These are phyloP conservation scores for Enteromius fasciolatus DNA, from an alignment of 2,797 vertebrate species.

Conservation along the genomic window DNA sequence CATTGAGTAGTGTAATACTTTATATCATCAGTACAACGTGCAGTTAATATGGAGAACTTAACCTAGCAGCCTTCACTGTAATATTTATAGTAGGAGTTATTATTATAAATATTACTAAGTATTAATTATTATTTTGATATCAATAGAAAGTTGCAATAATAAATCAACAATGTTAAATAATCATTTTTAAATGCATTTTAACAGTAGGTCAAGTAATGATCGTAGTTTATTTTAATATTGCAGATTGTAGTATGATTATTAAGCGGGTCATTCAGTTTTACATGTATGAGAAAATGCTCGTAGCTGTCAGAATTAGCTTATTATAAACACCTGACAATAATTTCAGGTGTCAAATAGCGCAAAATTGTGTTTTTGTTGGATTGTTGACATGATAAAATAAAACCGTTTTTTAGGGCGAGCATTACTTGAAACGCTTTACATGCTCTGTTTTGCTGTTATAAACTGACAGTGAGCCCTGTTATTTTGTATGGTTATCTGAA, in stretches of 20 bases:
- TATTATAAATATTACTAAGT: not conserved
- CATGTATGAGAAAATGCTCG: not conserved
- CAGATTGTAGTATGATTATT: not conserved
- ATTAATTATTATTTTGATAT: not conserved
- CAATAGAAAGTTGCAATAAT: not conserved
- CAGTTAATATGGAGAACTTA: not conserved
- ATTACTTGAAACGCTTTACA: not conserved
- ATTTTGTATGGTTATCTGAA: conserved; percentile 7
- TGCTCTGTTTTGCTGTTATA: not conserved
- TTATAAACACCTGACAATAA: not conserved
- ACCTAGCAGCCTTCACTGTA: too few species aligned
- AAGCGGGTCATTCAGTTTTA: not conserved
- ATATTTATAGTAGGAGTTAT: not conserved
- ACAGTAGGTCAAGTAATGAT: not conserved
- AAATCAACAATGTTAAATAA: not conserved
- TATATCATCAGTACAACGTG: not conserved
- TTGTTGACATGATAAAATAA: not conserved
- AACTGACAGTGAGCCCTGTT: not conserved
- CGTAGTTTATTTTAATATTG: not conserved
- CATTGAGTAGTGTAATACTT: not conserved
- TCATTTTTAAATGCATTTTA: not conserved
- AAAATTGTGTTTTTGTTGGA: not conserved
- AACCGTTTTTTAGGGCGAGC: not conserved
- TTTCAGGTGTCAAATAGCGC: not conserved
- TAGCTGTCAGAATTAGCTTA: not conserved